phyloP scores from a whole-genome alignment of 1,140 invertebrate species.

The Heliconius eleuchia region DNA sequence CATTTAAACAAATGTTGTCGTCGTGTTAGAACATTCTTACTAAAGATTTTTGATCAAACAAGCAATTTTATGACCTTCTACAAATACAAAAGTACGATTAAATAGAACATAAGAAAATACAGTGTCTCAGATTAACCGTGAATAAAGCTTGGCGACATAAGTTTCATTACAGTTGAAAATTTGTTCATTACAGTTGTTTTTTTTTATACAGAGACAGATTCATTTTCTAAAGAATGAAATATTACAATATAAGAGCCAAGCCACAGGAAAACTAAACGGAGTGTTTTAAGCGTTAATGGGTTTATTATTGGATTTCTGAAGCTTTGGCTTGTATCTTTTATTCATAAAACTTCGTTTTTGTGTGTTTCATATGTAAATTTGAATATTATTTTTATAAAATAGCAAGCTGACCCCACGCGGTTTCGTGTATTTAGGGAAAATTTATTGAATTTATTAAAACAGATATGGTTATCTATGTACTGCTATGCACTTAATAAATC shows the following conservation, averaged over 20 bases:
- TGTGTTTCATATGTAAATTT: background rate
- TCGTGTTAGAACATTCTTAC: too few species aligned
- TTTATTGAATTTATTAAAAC: too few species aligned
- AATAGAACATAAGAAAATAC: background rate
- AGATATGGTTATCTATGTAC: too few species aligned
- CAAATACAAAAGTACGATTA: too few species aligned
- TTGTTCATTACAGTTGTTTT: background rate
- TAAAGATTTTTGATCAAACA: too few species aligned
- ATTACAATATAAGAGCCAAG: conserved; percentile 5
- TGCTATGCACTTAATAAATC: too few species aligned
- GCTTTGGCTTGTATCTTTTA: background rate
- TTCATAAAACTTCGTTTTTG: background rate
- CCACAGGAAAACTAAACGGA: background rate
- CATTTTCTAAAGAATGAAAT: background rate
- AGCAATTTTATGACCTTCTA: too few species aligned
- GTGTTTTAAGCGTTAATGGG: background rate
- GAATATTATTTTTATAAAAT: background rate
- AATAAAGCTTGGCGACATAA: background rate
- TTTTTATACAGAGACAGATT: background rate
- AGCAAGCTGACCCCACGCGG: too few species aligned
- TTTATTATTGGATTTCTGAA: background rate
- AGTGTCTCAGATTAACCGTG: background rate
- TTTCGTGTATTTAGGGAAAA: too few species aligned
- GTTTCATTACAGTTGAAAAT: background rate
- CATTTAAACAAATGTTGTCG: too few species aligned